phyloP scores from a whole-genome alignment of 2,888 invertebrate genomes.

The Mesoligia furuncula region DNA sequence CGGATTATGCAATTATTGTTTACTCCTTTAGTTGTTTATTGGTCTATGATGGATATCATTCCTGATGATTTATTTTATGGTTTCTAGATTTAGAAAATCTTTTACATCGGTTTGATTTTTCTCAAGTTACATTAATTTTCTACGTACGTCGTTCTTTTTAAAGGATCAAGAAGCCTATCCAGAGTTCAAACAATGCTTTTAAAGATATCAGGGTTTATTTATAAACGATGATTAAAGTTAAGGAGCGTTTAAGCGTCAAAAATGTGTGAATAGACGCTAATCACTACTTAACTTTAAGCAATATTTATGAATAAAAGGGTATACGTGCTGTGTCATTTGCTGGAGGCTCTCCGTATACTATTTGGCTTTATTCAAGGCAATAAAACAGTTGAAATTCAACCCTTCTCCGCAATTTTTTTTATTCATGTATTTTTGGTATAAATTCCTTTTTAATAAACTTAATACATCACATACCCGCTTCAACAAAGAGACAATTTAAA shows the following conservation, averaged over 20 bases:
- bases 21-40: conserved; percentile 47
- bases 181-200: not conserved
- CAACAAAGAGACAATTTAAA: conserved; percentile 38
- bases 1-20: conserved; percentile 56
- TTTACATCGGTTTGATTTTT: not conserved
- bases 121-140: not conserved
- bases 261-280: not conserved
- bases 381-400: not conserved
- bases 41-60: conserved; percentile 5
- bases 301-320: not conserved
- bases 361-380: not conserved
- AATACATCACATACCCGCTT: conserved; percentile 21
- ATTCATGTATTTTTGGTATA: not conserved
- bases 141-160: not conserved
- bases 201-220: not conserved
- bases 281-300: not conserved
- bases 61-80: not conserved
- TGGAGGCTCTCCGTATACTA: not conserved
- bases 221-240: not conserved
- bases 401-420: not conserved
- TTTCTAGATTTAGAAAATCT: not conserved
- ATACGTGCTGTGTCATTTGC: not conserved
- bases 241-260: not conserved
- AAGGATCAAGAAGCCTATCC: not conserved
- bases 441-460: conserved; percentile 24